Conservation (phyloP, 2,797 vertebrate genomes). For the Potorous gilbertii region DNA sequence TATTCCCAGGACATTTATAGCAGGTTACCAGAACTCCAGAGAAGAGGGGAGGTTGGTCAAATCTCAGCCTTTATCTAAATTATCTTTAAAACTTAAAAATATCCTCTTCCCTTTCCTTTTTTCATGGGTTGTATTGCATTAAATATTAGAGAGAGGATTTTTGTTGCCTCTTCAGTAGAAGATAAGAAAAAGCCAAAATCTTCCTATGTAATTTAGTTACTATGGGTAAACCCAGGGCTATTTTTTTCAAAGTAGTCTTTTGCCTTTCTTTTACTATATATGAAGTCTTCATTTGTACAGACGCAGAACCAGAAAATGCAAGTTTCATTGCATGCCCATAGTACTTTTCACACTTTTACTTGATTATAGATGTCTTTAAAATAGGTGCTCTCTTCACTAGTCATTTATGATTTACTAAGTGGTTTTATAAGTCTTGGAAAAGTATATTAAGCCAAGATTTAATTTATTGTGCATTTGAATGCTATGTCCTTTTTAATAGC, state of each 20-base stretch:
- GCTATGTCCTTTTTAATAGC: constrained; percentile 1
- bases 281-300: constrained; percentile 39
- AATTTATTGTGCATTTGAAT: constrained; percentile 13
- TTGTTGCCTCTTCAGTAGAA: constrained; percentile 22
- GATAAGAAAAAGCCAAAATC: constrained; percentile 4
- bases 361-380: constrained; percentile 33
- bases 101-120: constrained; percentile 1
- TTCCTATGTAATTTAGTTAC: constrained; percentile 37
- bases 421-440: constrained; percentile 32
- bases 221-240: not conserved
- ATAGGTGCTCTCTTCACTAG: not conserved
- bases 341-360: constrained; percentile 28
- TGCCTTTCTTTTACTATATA: constrained; percentile 30
- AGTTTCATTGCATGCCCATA: constrained; percentile 35
- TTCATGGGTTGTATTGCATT: not conserved
- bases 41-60: not conserved
- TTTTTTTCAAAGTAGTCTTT: constrained; percentile 32
- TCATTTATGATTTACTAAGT: constrained; percentile 33
- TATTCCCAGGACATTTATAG: not conserved
- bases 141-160: not conserved
- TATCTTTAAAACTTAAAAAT: not conserved
- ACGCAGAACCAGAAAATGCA: constrained; percentile 26
- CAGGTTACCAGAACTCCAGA: not conserved
- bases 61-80: constrained; percentile 11
- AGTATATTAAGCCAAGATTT: constrained; percentile 24